phyloP scores from a whole-genome alignment of 1,140 invertebrate species.

The Bombus sibiricus region DNA sequence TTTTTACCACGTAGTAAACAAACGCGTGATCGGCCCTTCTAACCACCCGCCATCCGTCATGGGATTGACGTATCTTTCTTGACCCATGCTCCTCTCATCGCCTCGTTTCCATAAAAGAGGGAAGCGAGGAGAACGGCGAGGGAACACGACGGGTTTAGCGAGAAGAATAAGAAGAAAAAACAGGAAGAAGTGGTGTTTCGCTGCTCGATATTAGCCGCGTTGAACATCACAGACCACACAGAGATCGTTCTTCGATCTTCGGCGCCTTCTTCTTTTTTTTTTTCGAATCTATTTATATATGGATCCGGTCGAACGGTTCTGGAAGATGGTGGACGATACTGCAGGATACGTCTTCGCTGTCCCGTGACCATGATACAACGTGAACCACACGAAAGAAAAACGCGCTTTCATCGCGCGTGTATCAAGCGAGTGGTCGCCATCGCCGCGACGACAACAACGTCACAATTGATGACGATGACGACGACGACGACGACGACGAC shows the following conservation, averaged over 20 bases:
- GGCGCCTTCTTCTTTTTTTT: not conserved
- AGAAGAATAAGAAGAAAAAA: slow-evolving; percentile 4
- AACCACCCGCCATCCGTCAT: slow-evolving; percentile 62
- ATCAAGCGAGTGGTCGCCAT: slow-evolving; percentile 4
- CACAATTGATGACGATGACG: slow-evolving; percentile 23
- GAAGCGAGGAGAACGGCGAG: no score
- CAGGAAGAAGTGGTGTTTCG: slow-evolving; percentile 14
- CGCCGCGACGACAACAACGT: slow-evolving; percentile 1
- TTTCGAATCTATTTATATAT: not conserved
- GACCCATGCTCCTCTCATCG: not conserved
- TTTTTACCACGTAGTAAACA: not conserved
- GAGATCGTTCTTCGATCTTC: not conserved
- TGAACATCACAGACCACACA: not conserved
- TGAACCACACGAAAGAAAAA: not conserved
- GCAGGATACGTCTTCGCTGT: not conserved
- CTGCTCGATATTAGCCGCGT: not conserved
- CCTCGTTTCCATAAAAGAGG: no score
- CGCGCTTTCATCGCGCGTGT: not conserved
- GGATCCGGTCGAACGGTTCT: not conserved
- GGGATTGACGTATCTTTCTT: slow-evolving; percentile 54
- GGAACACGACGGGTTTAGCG: not conserved
- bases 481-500: slow-evolving; percentile 39
- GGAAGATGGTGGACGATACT: slow-evolving; percentile 41
- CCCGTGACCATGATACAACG: not conserved
- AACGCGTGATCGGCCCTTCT: slow-evolving; percentile 23